phyloP scores from a whole-genome alignment of 2,888 invertebrate species.

The Tortricodes alternella region DNA sequence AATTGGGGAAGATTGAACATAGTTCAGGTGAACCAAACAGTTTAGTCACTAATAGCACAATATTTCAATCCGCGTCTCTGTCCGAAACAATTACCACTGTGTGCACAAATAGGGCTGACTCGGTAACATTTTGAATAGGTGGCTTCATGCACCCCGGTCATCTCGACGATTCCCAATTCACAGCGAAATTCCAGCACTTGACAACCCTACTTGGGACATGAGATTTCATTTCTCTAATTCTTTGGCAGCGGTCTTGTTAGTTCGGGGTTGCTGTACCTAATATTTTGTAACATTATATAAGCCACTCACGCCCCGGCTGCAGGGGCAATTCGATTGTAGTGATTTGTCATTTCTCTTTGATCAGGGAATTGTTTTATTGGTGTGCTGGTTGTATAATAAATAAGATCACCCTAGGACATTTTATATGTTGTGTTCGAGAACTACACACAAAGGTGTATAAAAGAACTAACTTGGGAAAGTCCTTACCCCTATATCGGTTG shows the following conservation, averaged over 20 bases:
- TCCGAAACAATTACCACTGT: constrained; percentile 1
- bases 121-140: constrained; percentile 31
- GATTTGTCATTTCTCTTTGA: too few relatives aligned
- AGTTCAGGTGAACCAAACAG: too few relatives aligned
- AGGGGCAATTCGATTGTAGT: neutral
- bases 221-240: constrained; percentile 4
- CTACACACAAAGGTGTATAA: too few relatives aligned
- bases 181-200: constrained; percentile 6
- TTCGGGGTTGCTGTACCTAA: neutral
- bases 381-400: too few relatives aligned
- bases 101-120: constrained; percentile 21
- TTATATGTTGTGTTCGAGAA: too few relatives aligned
- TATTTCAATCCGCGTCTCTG: neutral
- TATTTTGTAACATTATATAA: neutral
- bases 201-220: constrained; percentile 18
- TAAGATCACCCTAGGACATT: too few relatives aligned
- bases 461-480: too few relatives aligned
- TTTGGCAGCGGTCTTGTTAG: neutral
- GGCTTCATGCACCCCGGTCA: constrained; percentile 15
- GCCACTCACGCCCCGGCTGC: neutral
- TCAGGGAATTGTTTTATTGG: too few relatives aligned
- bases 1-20: too few relatives aligned
- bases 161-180: constrained; percentile 20
- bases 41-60: neutral
- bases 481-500: too few relatives aligned